A percentile compares a stretch with the other conserved stretches of the same genome.
Conservation (phyloP, 92 coral and sea anemone species). For the Porites rus region DNA sequence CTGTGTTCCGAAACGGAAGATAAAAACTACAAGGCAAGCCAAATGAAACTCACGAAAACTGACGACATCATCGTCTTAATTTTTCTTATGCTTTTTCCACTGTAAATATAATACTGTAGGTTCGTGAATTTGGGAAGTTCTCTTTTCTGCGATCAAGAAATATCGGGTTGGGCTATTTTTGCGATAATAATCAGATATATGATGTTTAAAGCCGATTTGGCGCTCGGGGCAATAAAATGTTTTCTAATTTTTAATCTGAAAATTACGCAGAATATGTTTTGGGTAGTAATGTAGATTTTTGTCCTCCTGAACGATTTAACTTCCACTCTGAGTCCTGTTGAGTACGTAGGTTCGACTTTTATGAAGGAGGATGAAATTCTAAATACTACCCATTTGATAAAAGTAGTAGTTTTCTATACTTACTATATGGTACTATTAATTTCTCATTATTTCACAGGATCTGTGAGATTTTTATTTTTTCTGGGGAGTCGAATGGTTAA, state of each 20-base stretch:
- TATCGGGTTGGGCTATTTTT: not conserved
- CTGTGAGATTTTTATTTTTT: not conserved
- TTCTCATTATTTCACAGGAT: not conserved
- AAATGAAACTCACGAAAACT: too few species aligned
- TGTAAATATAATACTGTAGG: not conserved
- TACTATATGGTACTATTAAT: too few species aligned
- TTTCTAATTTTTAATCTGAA: not conserved
- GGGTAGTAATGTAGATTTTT: not conserved
- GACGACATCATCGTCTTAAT: too few species aligned
- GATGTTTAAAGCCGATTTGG: not conserved
- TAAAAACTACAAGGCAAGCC: too few species aligned
- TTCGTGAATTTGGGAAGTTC: not conserved
- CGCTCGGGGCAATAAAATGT: not conserved
- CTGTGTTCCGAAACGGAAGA: too few species aligned
- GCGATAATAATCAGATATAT: not conserved
- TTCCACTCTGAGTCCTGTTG: too few species aligned
- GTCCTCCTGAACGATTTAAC: too few species aligned
- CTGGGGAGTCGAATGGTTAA: not conserved
- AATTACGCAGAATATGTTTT: not conserved
- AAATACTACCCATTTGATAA: too few species aligned
- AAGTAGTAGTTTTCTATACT: too few species aligned
- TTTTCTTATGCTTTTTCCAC: too few species aligned
- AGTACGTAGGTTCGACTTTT: too few species aligned
- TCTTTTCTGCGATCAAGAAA: not conserved
- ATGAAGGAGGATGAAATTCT: too few species aligned